Percentiles rank a stretch among this genome's conserved stretches.
Conservation (phyloP, 2,113 vertebrate species). For the Globicephala melas region DNA sequence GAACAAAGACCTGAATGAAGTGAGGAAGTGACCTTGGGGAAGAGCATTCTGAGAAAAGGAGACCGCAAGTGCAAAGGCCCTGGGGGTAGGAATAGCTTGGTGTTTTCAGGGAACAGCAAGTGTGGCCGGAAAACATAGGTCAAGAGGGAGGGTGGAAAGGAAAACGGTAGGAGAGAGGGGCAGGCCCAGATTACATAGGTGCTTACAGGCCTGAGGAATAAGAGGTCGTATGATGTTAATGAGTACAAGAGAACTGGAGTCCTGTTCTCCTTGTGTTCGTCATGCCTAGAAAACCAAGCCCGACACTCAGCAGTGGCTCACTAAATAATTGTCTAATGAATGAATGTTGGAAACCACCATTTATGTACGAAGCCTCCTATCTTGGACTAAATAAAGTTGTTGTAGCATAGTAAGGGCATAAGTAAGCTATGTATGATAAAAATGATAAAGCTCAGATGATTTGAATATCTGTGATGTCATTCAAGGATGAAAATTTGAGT, state of each 20-base stretch:
- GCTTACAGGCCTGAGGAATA: neutral
- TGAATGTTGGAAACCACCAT: neutral
- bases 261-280: neutral
- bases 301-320: neutral
- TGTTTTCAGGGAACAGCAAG: neutral
- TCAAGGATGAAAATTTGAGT: neutral
- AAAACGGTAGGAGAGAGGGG: neutral
- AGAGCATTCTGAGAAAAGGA: neutral
- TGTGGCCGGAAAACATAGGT: neutral
- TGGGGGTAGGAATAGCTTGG: neutral
- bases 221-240: neutral
- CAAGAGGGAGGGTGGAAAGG: neutral
- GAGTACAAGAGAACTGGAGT: neutral
- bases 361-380: neutral
- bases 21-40: neutral
- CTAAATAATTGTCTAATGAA: neutral
- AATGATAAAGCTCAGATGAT: neutral
- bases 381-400: neutral
- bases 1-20: neutral
- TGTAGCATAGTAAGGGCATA: neutral
- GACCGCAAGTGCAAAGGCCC: neutral
- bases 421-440: neutral
- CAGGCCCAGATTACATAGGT: neutral
- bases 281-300: neutral
- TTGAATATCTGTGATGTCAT: neutral